phyloP scores from a whole-genome alignment of 2,888 invertebrate species.

The Lithophane semibrunnea region DNA sequence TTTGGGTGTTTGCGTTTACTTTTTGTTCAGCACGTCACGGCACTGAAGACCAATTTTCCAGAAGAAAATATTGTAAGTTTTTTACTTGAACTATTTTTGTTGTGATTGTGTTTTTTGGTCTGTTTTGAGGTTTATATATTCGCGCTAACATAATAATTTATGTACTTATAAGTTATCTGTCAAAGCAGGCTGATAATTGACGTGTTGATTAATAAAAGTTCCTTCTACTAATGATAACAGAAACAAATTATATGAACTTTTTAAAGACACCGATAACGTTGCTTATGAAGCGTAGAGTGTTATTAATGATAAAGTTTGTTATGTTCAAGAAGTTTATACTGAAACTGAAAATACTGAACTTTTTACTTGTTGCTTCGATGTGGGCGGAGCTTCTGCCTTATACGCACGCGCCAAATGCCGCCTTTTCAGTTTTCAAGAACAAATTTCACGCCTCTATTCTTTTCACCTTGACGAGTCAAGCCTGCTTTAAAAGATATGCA shows the following conservation, averaged over 20 bases:
- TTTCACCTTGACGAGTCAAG: not conserved
- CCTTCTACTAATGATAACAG: conserved; percentile 53
- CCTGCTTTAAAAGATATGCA: not conserved
- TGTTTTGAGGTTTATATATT: conserved; percentile 36
- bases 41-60: conserved; percentile 57
- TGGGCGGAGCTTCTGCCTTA: conserved; percentile 79
- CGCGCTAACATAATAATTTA: conserved; percentile 40
- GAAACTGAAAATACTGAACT: conserved; percentile 31
- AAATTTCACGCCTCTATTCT: conserved; percentile 43
- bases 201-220: conserved; percentile 56
- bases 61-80: conserved; percentile 67
- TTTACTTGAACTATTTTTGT: conserved; percentile 31
- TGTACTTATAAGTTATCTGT: conserved; percentile 56
- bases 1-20: conserved; percentile 73
- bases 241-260: conserved; percentile 54
- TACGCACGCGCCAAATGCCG: conserved; percentile 80
- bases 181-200: conserved; percentile 49
- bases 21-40: conserved; percentile 66
- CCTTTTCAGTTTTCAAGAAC: conserved; percentile 62
- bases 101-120: conserved; percentile 33
- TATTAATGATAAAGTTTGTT: conserved; percentile 44
- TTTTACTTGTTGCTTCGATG: conserved; percentile 80
- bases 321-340: conserved; percentile 31
- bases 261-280: conserved; percentile 58
- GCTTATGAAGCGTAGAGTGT: conserved; percentile 33